Evolutionary conservation across 1,140 invertebrate species (phyloP).

Genomic region (Aphelenchoides besseyi): DNA sequence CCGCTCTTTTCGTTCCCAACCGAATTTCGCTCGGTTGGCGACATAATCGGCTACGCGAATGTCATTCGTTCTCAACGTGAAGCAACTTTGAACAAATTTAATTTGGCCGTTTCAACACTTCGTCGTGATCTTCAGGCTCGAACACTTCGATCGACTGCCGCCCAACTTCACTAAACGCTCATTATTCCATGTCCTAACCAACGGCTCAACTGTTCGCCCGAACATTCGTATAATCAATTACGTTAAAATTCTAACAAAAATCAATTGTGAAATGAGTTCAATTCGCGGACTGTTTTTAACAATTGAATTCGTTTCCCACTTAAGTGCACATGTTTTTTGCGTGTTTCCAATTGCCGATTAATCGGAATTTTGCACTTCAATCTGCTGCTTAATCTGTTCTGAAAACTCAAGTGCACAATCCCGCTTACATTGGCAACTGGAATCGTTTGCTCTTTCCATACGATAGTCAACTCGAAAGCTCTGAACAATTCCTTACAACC

Average conservation of each 20-base stretch:
- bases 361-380: too few relatives aligned
- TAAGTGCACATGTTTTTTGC: not conserved
- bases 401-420: too few relatives aligned
- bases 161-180: not conserved
- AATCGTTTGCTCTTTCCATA: not conserved
- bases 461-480: not conserved
- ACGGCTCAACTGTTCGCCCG: not conserved
- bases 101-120: not conserved
- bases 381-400: too few relatives aligned
- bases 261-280: not conserved
- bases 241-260: not conserved
- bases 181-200: not conserved
- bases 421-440: not conserved
- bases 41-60: conserved; percentile 8
- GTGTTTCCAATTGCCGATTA: too few relatives aligned
- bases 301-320: not conserved
- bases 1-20: not conserved
- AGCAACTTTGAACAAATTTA: not conserved
- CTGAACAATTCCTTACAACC: not conserved
- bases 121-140: not conserved
- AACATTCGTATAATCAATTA: too few relatives aligned
- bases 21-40: conserved; percentile 7
- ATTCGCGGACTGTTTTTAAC: not conserved
- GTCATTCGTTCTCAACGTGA: not conserved
- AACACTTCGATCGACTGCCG: not conserved